phyloP scores from a whole-genome alignment of 2,113 vertebrate species.

The human (Homo sapiens) region GRCh38 chr5:152780501-152781000 shows the following conservation, averaged over 20 bases:
- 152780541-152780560: background rate
- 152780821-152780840: background rate
- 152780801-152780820: background rate
- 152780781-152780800: background rate
- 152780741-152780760: background rate
- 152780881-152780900: background rate
- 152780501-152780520: background rate
- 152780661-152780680: background rate
- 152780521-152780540: background rate
- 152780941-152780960: background rate
- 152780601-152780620: background rate
- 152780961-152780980: background rate
- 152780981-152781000: background rate
- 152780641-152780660: background rate
- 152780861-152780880: background rate
- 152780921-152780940: too few species aligned
- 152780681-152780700: background rate
- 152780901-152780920: background rate
- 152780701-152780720: background rate
- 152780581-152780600: background rate
- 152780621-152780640: background rate
- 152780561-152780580: background rate
- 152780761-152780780: background rate
- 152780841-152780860: background rate
- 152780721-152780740: background rate